phyloP scores from a whole-genome alignment of 2,888 invertebrate species.

The Coecobrya sp. region DNA sequence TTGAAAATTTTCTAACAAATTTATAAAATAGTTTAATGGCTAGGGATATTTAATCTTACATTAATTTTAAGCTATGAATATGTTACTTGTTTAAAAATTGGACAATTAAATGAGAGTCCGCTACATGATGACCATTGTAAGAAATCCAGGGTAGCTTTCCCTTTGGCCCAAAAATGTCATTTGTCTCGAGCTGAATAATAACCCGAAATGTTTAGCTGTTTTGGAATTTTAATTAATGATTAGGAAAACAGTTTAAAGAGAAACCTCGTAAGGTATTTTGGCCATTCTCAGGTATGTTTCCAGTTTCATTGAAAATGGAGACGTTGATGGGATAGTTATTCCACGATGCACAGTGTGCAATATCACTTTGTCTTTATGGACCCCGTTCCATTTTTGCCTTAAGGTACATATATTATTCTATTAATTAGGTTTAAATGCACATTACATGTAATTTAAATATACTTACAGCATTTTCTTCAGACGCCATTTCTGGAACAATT shows the following conservation, averaged over 20 bases:
- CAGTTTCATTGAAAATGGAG: conserved; percentile 76
- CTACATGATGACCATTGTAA: conserved; percentile 79
- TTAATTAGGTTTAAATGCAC: no score
- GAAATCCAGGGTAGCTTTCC: conserved; percentile 84
- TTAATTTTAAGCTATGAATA: not conserved
- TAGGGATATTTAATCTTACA: not conserved
- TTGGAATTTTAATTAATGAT: no score
- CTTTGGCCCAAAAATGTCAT: conserved; percentile 80
- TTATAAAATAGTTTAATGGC: no score
- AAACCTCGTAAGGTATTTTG: conserved; percentile 74
- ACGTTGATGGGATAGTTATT: conserved; percentile 18
- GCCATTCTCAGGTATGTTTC: conserved; percentile 79
- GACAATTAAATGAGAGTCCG: conserved; percentile 84
- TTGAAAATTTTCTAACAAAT: conserved; percentile 35
- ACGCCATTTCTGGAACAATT: not conserved
- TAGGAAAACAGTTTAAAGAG: no score
- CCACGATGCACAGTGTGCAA: conserved; percentile 60
- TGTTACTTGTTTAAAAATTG: conserved; percentile 79
- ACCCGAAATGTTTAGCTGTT: no score
- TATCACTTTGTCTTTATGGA: conserved; percentile 71
- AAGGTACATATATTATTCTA: no score
- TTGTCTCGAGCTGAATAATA: conserved; percentile 37
- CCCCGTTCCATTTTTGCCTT: no score
- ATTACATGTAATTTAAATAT: no score
- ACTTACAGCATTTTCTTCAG: conserved; percentile 6